These are phyloP conservation scores for silkworm (Bombyx mori) DNA, from an alignment of 1,140 invertebrate genomes.

Conservation along the genomic window ASM3026992v2 NC_085126.1:8061001-8061500, in stretches of 20 bases:
- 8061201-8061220: background rate
- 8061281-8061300: constrained; percentile 7
- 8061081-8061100: background rate
- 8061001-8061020: no score
- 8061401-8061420: constrained; percentile 17
- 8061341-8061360: constrained; percentile 15
- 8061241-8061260: constrained; percentile 1
- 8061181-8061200: constrained; percentile 1
- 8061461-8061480: constrained; percentile 9
- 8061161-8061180: constrained; percentile 15
- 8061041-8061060: background rate
- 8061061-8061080: background rate
- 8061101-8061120: background rate
- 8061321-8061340: constrained; percentile 8
- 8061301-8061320: constrained; percentile 2
- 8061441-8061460: constrained; percentile 12
- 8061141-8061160: constrained; percentile 2
- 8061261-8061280: constrained; percentile 1
- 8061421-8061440: constrained; percentile 13
- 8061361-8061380: constrained; percentile 13
- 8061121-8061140: constrained; percentile 1
- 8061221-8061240: constrained; percentile 5
- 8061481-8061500: constrained; percentile 10
- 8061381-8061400: constrained; percentile 21
- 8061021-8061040: no score